Percentiles rank a stretch among this genome's conserved stretches.
Conservation (phyloP, 2,113 vertebrate species). For the Formicarius rufipectus region DNA sequence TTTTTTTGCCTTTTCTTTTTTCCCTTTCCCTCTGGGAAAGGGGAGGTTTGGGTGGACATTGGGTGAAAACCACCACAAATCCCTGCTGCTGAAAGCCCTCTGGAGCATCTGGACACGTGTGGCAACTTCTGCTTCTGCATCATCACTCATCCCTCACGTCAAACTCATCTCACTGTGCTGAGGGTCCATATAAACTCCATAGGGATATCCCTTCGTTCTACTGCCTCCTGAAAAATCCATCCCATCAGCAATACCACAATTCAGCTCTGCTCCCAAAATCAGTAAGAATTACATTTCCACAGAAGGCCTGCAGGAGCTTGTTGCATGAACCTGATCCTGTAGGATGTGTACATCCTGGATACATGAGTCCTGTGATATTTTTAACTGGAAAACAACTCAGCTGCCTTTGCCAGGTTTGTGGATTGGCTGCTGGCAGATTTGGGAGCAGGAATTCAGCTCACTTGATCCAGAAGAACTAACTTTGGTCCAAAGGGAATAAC, state of each 20-base stretch:
- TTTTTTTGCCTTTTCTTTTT: no score
- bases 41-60: no score
- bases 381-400: background rate
- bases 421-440: background rate
- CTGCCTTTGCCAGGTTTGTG: background rate
- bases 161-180: background rate
- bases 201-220: background rate
- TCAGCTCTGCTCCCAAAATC: background rate
- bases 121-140: background rate
- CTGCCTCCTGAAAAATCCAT: background rate
- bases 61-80: no score
- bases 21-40: no score
- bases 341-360: background rate
- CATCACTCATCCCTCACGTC: background rate
- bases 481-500: background rate
- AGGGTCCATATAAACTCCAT: background rate
- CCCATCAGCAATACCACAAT: background rate
- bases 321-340: accelerated
- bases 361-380: background rate
- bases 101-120: background rate
- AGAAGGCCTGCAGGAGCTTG: background rate
- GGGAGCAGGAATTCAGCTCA: background rate
- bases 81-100: background rate
- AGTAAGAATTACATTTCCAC: background rate
- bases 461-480: background rate